These are phyloP conservation scores for Ceratotherium simum DNA, from an alignment of 2,113 vertebrate species.

Conservation along the genomic window DNA sequence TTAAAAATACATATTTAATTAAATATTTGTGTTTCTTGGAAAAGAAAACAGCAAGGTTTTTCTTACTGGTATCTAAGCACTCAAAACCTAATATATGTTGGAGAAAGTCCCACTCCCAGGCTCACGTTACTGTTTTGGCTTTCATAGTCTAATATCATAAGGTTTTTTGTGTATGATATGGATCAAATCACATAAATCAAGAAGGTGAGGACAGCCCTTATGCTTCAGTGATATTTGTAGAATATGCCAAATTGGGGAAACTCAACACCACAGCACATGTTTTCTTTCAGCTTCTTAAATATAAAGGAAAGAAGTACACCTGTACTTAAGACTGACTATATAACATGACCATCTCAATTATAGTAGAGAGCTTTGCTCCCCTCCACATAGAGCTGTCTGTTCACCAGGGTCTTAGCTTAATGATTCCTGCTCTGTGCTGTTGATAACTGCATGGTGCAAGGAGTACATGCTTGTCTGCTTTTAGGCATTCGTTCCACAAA, in stretches of 20 bases:
- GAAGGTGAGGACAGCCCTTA: neutral
- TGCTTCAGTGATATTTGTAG: neutral
- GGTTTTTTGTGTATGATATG: neutral
- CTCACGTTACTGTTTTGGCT: neutral
- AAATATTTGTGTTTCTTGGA: constrained; percentile 52
- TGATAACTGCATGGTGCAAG: neutral
- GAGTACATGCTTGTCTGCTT: neutral
- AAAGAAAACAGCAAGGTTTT: constrained; percentile 48
- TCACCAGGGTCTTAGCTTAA: neutral
- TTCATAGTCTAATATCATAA: neutral
- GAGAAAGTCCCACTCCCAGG: constrained; percentile 24
- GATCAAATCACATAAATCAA: neutral
- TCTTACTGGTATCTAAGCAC: neutral
- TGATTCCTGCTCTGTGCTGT: neutral
- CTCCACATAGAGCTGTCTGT: neutral
- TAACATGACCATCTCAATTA: too few species aligned
- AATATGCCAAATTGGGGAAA: neutral
- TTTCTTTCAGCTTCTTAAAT: neutral
- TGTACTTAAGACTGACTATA: neutral
- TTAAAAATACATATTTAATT: constrained; percentile 54
- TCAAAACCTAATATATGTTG: constrained; percentile 10
- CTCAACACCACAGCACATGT: neutral
- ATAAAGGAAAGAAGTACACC: neutral
- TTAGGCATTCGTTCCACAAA: neutral
- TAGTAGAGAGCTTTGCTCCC: neutral